phyloP scores from a whole-genome alignment of 64 coral and sea anemone genomes.

The Stichodactyla mertensii region DNA sequence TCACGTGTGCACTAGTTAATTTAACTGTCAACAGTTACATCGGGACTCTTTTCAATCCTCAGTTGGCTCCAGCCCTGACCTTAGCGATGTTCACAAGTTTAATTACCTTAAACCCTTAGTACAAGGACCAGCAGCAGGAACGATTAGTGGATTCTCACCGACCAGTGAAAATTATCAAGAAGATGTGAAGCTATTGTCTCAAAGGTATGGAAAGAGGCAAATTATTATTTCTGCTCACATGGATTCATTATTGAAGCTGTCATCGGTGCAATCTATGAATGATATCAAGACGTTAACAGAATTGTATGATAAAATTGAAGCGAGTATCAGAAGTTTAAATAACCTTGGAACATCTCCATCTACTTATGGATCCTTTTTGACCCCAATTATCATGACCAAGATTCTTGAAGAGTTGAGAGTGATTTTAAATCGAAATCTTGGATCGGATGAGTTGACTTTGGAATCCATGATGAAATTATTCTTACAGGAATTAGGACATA shows the following conservation, averaged over 20 bases:
- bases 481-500: no score
- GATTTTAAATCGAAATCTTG: background rate
- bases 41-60: constrained; percentile 29
- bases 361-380: constrained; percentile 4
- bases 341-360: background rate
- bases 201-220: constrained; percentile 25
- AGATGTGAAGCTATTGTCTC: no score
- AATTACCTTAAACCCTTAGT: constrained; percentile 30
- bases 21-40: no score
- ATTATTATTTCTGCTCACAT: constrained; percentile 17
- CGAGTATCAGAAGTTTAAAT: background rate
- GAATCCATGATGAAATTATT: background rate
- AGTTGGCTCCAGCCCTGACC: constrained; percentile 16
- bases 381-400: background rate
- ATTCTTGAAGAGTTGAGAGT: background rate
- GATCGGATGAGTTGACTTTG: background rate
- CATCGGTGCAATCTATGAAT: background rate
- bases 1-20: no score
- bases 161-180: constrained; percentile 13
- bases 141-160: constrained; percentile 20
- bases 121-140: background rate
- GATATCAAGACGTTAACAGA: background rate
- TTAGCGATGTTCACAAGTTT: constrained; percentile 20
- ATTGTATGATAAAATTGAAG: background rate
- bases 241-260: background rate